Base-by-base conservation (phyloP, 2,113 vertebrate species). In the Mesoclemmys tuberculata region DNA sequence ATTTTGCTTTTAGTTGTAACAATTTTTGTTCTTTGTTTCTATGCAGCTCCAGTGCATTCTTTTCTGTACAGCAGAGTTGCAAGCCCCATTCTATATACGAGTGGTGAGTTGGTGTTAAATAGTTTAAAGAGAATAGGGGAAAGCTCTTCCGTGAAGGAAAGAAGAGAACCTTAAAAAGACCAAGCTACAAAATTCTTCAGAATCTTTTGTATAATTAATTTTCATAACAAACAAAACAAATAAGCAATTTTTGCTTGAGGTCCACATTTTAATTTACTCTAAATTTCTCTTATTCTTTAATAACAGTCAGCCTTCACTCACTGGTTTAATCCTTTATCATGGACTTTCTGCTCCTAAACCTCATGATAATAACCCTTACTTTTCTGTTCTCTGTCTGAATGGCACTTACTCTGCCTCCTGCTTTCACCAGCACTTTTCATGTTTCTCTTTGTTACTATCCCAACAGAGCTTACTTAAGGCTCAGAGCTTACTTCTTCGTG, bases 101-200 rank as follows among this genome's bases (percentile, higher is more conserved):
- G 96, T 56, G 97, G 97, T 98, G 80, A 98, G 97, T 89, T 77
- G 31, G 5, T 81, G 75, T 92, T 54, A n/a, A 46, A 24, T 90
- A 94, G 3, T 27, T 80, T 48, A 75, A 19, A 35, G 49, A 4
- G 26, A 41, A 75, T 44, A 27, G 21, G 24, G 41, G 10, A 75
- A 44, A 44, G 11, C 13, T 41, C 80, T 94, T 46, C 58, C 54
- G 77, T 61, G 55, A 26, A 84, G 56, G 26, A 91, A n/a, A 89
- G 49, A 48, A 83, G 22, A 68, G 10, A 10, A 5, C 38, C 26
- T 91, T 92, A 82, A 68, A 64, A 38, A 90, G 31, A 54, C 29
- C 89, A 64, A 94, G 74, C 58, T 19, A 56, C 27, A 82, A 31
- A 41, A 52, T 29, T 88, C 13, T 87, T 48, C 26, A 2, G 0